Evolutionary conservation across 2,888 invertebrate genomes (phyloP), one percentile per base, ranked within the genome.

Genomic region (Tetramorium bicarinatum): DNA sequence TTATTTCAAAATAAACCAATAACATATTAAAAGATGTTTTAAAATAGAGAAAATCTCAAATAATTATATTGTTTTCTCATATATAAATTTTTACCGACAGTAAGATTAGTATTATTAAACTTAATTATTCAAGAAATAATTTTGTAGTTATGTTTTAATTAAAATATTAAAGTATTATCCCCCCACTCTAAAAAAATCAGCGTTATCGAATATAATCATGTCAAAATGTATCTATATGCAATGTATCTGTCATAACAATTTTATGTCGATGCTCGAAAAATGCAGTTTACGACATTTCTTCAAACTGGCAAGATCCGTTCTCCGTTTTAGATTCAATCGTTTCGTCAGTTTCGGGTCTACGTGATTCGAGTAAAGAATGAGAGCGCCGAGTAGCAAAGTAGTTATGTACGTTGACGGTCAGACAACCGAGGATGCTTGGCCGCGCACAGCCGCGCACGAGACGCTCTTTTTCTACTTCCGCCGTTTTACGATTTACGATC

Each of bases 261-360:
- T 29, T 3, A 11, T 3, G 21, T 25, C 21, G 3, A 69, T 18
- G 44, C 34, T 44, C 3, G 56, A 56, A 59, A 74, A 85, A 85
- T 49, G 69, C 64, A 56, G 13, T 29, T 64, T 13, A 13, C 41
- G 41, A 21, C 25, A 49, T 18, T 69, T 34, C 56, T 77, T 80
- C 25, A 18, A 49, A 34, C 21, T 34, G 21, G 21, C 3, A 47
- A n/a, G 13, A 52, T 82, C 77, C 59, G 83, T 85, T 80, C 62
- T 52, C 44, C 82, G 75, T 64, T 87, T 87, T 83, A 87, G 84
- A 91, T 89, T 88, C 87, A 88, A 88, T 89, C 86, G 77, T 76
- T 71, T 74, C 41, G 44, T 44, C 89, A 88, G 87, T 91, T 91
- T 91, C 84, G 85, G 83, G 81, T 87, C 84, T 88, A 91, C 88